Base-by-base conservation (phyloP, 2,797 vertebrate species). In the Ceryle rudis region DNA sequence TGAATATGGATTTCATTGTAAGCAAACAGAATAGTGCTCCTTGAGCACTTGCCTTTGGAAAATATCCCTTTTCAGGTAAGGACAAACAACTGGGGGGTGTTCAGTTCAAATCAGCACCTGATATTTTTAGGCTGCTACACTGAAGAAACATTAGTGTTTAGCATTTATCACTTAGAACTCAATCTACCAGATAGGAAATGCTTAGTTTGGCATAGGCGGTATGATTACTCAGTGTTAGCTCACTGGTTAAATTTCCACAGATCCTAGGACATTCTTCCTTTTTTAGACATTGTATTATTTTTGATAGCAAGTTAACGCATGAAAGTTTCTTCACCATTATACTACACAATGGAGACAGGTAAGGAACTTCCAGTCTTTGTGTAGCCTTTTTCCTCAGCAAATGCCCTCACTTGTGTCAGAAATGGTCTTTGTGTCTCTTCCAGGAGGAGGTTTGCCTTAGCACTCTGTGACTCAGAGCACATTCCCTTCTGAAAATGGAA, bases 191-290 rank as follows among this genome's bases (percentile, higher is more conserved):
- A 86, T 72, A 89, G 79, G 55, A 93, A 89, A 81, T 42, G 66
- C 66, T 92, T 93, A n/a, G 29, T 37, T 91, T 96, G 95, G 86
- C 83, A 83, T 11, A 42, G 65, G 44, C 2, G 2, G 47, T 28
- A 75, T 35, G 51, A 96, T 95, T 92, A 93, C 70, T 95, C 78
- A 95, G n/a, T 72, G 78, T 85, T 94, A 82, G 67, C 71, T 90
- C 86, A 71, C 71, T 65, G 54, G 71, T 90, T 94, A 78, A 9
- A 51, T 18, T 86, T 93, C 70, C 79, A 93, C 37, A 54, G n/a
- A 37, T 14, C 35, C 25, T 37, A 14, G 33, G 33, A 49, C 33
- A 31, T 49, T 77, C n/a, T 47, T 88, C 37, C 42, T 33, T 81
- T 67, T 57, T 75, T 31, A 51, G 58, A 49, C 15, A 49, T 69